phyloP scores from a whole-genome alignment of 2,113 vertebrate genomes.

The Struthidea cinerea region DNA sequence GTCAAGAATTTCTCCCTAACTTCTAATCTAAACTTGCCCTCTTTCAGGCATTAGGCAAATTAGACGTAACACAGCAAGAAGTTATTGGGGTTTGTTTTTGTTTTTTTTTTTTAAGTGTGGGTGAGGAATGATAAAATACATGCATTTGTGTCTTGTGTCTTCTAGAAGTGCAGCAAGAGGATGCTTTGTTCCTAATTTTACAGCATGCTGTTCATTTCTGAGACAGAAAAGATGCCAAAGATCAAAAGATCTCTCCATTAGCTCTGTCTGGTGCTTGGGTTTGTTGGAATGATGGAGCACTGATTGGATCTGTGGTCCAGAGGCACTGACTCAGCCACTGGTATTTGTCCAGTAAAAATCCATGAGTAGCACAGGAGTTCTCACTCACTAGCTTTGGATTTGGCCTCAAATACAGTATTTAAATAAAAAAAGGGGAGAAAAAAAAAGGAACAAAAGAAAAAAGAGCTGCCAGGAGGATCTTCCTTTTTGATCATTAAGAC shows the following conservation, averaged over 20 bases:
- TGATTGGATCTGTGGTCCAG: background rate
- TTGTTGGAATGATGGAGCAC: background rate
- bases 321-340: background rate
- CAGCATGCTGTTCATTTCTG: background rate
- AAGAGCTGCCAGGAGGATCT: background rate
- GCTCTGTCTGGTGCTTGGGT: background rate
- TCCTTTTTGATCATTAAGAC: conserved; percentile 14
- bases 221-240: background rate
- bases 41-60: background rate
- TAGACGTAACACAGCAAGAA: background rate
- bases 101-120: background rate
- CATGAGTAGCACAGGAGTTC: background rate
- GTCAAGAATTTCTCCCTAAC: background rate
- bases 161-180: background rate
- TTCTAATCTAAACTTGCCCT: background rate
- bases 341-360: background rate
- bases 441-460: background rate
- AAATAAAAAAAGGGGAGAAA: rapidly evolving
- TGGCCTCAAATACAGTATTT: background rate
- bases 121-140: background rate
- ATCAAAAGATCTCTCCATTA: background rate
- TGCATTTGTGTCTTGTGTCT: background rate
- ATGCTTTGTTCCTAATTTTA: background rate
- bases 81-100: background rate
- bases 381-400: background rate